Evolutionary conservation across 2,797 vertebrate species (phyloP), one percentile per base, ranked within the genome.

Genomic region (Microchirus variegatus): DNA sequence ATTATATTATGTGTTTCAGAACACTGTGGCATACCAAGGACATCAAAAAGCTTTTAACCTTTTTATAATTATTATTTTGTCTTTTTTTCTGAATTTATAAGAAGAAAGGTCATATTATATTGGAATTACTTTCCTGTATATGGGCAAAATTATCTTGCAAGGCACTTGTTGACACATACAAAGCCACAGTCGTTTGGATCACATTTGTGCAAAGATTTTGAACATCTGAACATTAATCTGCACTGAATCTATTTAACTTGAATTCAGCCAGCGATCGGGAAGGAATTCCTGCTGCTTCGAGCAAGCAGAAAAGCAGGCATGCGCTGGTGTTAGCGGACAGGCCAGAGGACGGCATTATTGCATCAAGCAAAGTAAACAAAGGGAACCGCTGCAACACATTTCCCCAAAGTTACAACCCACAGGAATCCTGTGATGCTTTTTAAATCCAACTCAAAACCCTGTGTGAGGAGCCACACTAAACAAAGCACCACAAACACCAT

Each of bases 321-420:
- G 48, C 69, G 82, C 69, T 78, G 66, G 81, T 88, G 77, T 81
- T 78, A 86, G 77, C 67, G 83, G 77, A 80, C 78, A 79, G 62
- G 68, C 63, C 83, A 73, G 70, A 83, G 61, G 62, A 70, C 67
- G 70, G 59, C 76, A 88, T 87, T 81, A 84, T 89, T 84, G 81
- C 83, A 83, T 70, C 60, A 46, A 84, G 78, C 83, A 63, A 89
- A 87, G 84, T 81, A 89, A 89, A 88, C 84, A 88, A 22, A 72
- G 70, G 70, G 80, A 83, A 78, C 57, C 40, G 62, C 78, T 84
- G 67, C 73, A 75, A 81, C 80, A 84, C 72, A 86, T 89, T 88
- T 78, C 77, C 68, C 73, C 79, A 86, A 84, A 87, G 55, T 71
- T 84, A 80, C 64, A 88, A 84, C 59, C 86, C 83, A 67, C 82